Percentiles rank a stretch among this genome's conserved stretches.
These are phyloP conservation scores for Sminthurides aquaticus DNA, from an alignment of 2,888 invertebrate genomes.

Conservation along the genomic window DNA sequence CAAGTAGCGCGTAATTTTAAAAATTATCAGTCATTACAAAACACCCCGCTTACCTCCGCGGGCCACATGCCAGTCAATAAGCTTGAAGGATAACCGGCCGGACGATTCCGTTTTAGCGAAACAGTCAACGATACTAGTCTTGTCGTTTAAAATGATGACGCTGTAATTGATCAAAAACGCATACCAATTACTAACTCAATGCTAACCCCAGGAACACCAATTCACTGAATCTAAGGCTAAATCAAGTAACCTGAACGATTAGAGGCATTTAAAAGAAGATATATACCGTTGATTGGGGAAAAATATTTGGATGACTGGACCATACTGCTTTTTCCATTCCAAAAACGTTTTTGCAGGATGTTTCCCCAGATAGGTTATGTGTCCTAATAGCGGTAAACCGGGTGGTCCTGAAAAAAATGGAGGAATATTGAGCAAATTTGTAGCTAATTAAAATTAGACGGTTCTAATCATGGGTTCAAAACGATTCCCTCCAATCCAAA, in stretches of 20 bases:
- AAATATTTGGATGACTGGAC: constrained; percentile 9
- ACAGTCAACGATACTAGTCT: neutral
- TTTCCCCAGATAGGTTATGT: constrained; percentile 3
- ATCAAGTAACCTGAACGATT: neutral
- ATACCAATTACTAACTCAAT: no score
- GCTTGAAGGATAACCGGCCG: neutral
- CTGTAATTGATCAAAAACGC: no score
- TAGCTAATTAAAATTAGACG: no score
- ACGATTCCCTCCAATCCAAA: no score
- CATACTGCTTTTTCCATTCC: constrained; percentile 16
- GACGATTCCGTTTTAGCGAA: neutral
- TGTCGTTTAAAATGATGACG: neutral
- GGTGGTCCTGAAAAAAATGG: constrained; percentile 9
- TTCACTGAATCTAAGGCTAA: neutral
- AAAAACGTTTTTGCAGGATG: constrained; percentile 7
- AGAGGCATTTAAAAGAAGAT: no score
- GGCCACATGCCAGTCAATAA: neutral
- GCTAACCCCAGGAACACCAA: neutral
- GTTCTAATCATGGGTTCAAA: no score
- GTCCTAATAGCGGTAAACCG: constrained; percentile 7
- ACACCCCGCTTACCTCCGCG: constrained; percentile 2
- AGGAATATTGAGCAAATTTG: no score
- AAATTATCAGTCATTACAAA: no score
- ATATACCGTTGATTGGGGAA: constrained; percentile 6
- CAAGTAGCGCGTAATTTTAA: neutral